Conservation (phyloP, 2,888 invertebrate species). For the Philhelius pedissequus region DNA sequence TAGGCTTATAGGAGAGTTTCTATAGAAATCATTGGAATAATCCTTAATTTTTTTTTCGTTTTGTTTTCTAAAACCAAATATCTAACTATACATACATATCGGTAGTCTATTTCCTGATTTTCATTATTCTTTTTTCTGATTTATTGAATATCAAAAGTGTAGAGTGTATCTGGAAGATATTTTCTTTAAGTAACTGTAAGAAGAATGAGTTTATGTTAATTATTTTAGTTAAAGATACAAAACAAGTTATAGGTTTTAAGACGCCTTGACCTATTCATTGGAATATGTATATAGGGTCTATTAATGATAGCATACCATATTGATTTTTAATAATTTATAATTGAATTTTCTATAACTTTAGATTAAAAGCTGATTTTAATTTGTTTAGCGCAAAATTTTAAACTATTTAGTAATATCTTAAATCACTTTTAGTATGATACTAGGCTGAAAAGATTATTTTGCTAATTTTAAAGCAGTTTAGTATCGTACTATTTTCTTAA, state of each 20-base stretch:
- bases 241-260: neutral
- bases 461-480: too few species aligned
- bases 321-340: neutral
- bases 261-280: neutral
- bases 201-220: neutral
- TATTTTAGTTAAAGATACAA: neutral
- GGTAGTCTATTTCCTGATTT: neutral
- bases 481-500: too few species aligned
- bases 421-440: too few species aligned
- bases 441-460: too few species aligned
- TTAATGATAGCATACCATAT: neutral
- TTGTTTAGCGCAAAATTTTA: too few species aligned
- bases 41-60: conserved; percentile 18
- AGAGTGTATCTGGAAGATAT: neutral
- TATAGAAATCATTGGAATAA: conserved; percentile 43
- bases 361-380: too few species aligned
- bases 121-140: conserved; percentile 24
- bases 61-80: neutral
- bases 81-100: neutral
- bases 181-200: neutral
- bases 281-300: neutral
- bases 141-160: conserved; percentile 31
- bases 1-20: conserved; percentile 33
- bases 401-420: too few species aligned
- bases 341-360: neutral